Evolutionary conservation across 2,888 invertebrate genomes (phyloP), one percentile per base, ranked within the genome.

Genomic region (Diaprepes abbreviatus): DNA sequence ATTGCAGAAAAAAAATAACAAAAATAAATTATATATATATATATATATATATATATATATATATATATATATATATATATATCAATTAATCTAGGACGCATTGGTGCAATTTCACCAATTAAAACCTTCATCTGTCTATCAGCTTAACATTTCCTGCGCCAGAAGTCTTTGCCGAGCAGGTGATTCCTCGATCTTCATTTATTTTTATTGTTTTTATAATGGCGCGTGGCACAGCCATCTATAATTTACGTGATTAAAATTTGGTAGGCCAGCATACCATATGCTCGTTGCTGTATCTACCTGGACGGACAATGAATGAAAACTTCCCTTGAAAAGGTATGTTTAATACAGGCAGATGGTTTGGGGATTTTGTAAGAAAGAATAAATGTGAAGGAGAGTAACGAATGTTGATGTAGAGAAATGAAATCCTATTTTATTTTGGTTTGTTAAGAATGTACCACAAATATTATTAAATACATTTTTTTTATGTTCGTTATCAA

Each of bases 171-270:
- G 65, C 52, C 45, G 66, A 75, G 76, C 79, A 79, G 79, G 78
- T 79, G 79, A 66, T 70, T 14, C 59, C 62, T 59, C 70, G 64
- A 67, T 75, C 69, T 71, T 68, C 69, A 73, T 76, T 77, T 75
- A 73, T 77, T 74, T 76, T 76, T 77, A 74, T 76, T 73, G 64
- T 74, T 74, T 70, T 74, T 70, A 60, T 65, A 70, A 67, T 58
- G 58, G 75, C 78, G 77, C 78, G 78, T 78, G 79, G 77, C 78
- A 78, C 75, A 74, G 52, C 73, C 70, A 71, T 35, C 63, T 76
- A 75, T 79, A 78, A 79, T 78, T 79, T 77, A 76, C 75, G 73
- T 76, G 77, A 78, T 77, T 77, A 77, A 74, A 75, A 73, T 75
- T 76, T 73, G 75, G 74, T 74, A 67, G 73, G 73, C 74, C 36